Base-by-base conservation (phyloP, 1,140 invertebrate species). In the Tribolium madens region DNA sequence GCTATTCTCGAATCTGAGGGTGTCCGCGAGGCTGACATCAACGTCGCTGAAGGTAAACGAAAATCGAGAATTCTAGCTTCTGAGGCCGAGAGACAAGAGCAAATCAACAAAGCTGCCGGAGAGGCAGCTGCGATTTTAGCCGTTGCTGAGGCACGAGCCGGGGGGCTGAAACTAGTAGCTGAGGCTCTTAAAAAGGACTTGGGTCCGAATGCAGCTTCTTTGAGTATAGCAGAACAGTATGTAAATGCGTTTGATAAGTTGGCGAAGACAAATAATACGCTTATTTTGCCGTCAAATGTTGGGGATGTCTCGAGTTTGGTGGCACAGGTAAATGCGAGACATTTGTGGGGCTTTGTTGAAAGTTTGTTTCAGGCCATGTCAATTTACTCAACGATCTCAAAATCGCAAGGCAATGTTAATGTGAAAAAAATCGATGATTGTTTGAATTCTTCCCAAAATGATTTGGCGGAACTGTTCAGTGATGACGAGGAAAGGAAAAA, bases 1-100 rank as follows among this genome's bases (percentile, higher is more conserved):
- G 93, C 95, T 10, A 96, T 99, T 85, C 89, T 99, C 74, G 97
- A 99, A 87, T 99, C 97, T 0, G 98, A 99, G 89, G 97, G 97
- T 85, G 88, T 93, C 1, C 88, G 97, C 73, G 96, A 97, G 83
- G 96, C 97, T 2, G 96, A 98, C 75, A 98, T 99, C 48, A 99
- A 99, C 88, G 93, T 99, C 31, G 98, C 98, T 0, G 96, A 99
- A 86, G 98, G 98, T 83, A 95, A 97, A 87, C 92, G 98, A 80
- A 91, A 92, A 83, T 90, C 97, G 0, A 91, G 92, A 82, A 98
- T 99, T 87, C 89, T 99, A 42, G 93, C 93, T n/a, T 99, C 84
- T 92, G 95, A 97, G 90, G 95, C 95, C 42, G 92, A 94, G 78
- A 92, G 92, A 78, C 92, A 95, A 79, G 94, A 97, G 84, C 92